Conservation (phyloP, 2,113 vertebrate genomes). For the Laticauda colubrina region DNA sequence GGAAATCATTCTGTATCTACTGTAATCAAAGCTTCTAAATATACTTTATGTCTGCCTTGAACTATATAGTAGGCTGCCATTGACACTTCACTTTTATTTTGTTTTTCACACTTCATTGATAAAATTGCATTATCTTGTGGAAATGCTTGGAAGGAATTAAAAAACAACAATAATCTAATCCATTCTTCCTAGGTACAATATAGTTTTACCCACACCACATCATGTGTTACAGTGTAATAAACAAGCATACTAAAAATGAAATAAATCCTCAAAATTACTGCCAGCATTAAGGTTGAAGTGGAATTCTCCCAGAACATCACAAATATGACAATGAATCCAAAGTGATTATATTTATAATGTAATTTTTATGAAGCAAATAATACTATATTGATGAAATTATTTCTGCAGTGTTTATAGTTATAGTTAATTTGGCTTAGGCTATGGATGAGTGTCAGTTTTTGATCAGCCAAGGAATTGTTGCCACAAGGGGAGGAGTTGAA, state of each 20-base stretch:
- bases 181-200: not conserved
- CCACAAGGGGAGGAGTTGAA: constrained; percentile 44
- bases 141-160: not conserved
- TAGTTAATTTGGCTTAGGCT: not conserved
- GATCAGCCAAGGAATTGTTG: not conserved
- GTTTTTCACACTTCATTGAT: not conserved
- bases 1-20: not conserved
- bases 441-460: constrained; percentile 15
- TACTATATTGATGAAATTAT: not conserved
- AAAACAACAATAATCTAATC: not conserved
- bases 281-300: not conserved
- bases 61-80: not conserved
- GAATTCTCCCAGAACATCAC: not conserved
- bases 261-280: not conserved
- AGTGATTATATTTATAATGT: not conserved
- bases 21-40: not conserved
- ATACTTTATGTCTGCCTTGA: not conserved
- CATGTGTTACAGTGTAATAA: not conserved
- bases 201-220: not conserved
- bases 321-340: not conserved
- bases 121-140: not conserved
- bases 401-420: not conserved
- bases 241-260: not conserved
- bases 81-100: not conserved
- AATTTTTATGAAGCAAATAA: not conserved